These are phyloP conservation scores for Auanema sp. DNA, from an alignment of 2,888 invertebrate species.

Conservation along the genomic window DNA sequence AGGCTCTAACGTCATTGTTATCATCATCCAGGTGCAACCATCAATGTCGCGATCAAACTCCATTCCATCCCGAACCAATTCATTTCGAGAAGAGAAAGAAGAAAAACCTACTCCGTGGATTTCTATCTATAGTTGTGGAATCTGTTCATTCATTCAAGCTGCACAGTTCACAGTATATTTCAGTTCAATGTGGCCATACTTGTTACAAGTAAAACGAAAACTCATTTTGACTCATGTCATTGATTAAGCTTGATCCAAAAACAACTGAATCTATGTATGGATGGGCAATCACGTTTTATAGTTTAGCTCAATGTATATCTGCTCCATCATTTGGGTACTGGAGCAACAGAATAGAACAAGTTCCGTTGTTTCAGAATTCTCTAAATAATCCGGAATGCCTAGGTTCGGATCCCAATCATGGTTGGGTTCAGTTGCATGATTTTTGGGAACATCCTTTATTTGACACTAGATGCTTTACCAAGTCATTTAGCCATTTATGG, in stretches of 20 bases:
- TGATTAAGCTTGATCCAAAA: conserved; percentile 29
- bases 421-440: conserved; percentile 11
- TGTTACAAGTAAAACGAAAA: conserved; percentile 7
- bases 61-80: too few species aligned
- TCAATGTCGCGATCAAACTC: too few species aligned
- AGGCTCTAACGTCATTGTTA: too few species aligned
- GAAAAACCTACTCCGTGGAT: conserved; percentile 36
- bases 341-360: conserved; percentile 39
- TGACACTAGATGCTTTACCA: background rate
- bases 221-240: background rate
- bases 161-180: conserved; percentile 43
- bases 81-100: background rate
- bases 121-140: conserved; percentile 38
- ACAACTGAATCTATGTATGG: conserved; percentile 38
- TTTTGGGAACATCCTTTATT: conserved; percentile 9
- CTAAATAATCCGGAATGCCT: background rate
- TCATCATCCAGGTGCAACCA: too few species aligned
- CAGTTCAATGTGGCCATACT: conserved; percentile 42
- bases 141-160: conserved; percentile 36
- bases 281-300: conserved; percentile 34
- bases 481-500: background rate
- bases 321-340: conserved; percentile 38
- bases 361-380: conserved; percentile 3
- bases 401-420: conserved; percentile 1
- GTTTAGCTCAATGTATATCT: conserved; percentile 32